phyloP scores from a whole-genome alignment of 92 coral and sea anemone species.

The Palythoa caribaeorum region DNA sequence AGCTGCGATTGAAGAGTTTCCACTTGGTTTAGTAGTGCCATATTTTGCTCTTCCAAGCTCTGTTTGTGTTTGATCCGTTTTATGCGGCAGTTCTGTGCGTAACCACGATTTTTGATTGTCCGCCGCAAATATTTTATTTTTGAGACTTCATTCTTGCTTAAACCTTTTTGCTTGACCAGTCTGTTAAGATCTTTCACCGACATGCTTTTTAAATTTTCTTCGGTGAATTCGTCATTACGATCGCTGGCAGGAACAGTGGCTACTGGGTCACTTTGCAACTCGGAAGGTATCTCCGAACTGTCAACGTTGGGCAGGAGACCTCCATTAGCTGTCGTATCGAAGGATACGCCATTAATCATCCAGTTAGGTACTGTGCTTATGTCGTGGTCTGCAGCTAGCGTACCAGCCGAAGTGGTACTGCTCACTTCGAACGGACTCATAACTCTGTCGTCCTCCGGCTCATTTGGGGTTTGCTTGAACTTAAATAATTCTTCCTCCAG shows the following conservation, averaged over 20 bases:
- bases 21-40: constrained; percentile 51
- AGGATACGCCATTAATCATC: constrained; percentile 10
- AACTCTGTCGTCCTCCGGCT: background rate
- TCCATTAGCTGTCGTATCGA: background rate
- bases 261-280: background rate
- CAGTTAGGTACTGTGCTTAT: constrained; percentile 21
- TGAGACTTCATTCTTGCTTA: constrained; percentile 52
- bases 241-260: background rate
- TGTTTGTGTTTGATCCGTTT: constrained; percentile 73
- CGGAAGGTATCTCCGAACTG: background rate
- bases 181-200: constrained; percentile 81
- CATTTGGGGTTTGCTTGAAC: background rate
- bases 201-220: constrained; percentile 58
- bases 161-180: constrained; percentile 66
- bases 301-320: background rate
- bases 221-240: constrained; percentile 42
- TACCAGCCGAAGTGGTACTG: background rate
- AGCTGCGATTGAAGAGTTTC: constrained; percentile 50
- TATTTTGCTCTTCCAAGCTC: constrained; percentile 52
- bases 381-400: background rate
- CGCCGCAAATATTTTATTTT: constrained; percentile 74
- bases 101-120: constrained; percentile 86
- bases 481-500: constrained; percentile 1
- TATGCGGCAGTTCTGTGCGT: constrained; percentile 85
- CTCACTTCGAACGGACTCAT: background rate